Base-by-base conservation (phyloP, 2,113 vertebrate species). In the Bettongia penicillata region DNA sequence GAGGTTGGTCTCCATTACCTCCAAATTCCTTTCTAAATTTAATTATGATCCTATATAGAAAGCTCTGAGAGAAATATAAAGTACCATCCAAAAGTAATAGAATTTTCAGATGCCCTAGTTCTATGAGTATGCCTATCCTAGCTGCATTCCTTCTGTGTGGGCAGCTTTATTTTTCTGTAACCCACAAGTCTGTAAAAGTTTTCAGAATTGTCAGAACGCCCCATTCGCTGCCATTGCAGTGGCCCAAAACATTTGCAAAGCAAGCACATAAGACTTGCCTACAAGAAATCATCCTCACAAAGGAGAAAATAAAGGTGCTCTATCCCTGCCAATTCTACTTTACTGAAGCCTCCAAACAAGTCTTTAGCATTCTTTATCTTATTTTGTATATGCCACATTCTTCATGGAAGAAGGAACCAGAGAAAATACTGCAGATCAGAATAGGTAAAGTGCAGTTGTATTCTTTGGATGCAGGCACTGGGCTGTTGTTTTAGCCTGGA, bases 311-410 rank as follows among this genome's bases (percentile, higher is more conserved):
- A 61, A 96, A 91, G 49, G 94, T 43, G 93, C 0, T 47, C 48
- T 91, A 6, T 26, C 3, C 89, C 14, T 77, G 0, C 24, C 94
- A 95, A 91, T 93, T 97, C 22, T 77, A 91, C 92, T 91, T 89
- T 8, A 95, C 55, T 94, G 97, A 28, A 96, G 92, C 93, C 0
- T 0, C 92, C 95, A 95, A 89, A 89, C 93, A 96, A 95, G 49
- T 96, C 94, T 93, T 93, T 97, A 94, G 93, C 95, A 93, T 97
- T 96, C 97, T 95, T 96, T 91, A 96, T 90, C 48, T 61, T 24
- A 91, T 91, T 53, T 96, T 97, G 48, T 95, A 89, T 51, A 95
- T 92, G 91, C 94, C 57, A 89, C 91, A 92, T 97, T 93, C 51
- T 28, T 26, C 49, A 93, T 96, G 93, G 92, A 93, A 97, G 93